Conservation (phyloP, 64 coral and sea anemone genomes). For the Exaiptasia diaphana region DNA sequence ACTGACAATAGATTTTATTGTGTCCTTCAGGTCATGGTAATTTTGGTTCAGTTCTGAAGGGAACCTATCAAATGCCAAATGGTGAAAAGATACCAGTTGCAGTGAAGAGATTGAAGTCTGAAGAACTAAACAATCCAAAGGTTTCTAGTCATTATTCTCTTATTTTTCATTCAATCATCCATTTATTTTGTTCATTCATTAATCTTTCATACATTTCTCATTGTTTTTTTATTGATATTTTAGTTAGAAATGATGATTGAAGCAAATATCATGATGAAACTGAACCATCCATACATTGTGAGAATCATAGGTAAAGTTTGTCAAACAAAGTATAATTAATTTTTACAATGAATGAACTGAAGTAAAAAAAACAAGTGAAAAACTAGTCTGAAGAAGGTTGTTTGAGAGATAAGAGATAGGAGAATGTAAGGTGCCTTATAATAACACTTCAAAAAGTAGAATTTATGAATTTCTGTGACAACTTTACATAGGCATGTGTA, state of each 20-base stretch:
- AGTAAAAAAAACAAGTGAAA: neutral
- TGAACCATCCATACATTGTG: slow-evolving; percentile 95
- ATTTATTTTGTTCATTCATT: neutral
- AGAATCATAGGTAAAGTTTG: slow-evolving; percentile 80
- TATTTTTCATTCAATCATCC: neutral
- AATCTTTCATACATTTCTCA: neutral
- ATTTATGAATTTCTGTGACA: neutral
- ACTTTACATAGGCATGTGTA: slow-evolving; percentile 78
- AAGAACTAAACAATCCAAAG: slow-evolving; percentile 95
- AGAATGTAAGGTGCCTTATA: too few species aligned
- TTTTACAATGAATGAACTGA: too few species aligned
- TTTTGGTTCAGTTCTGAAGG: slow-evolving; percentile 89
- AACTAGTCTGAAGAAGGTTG: neutral
- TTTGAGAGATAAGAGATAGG: neutral
- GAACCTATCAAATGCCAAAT: slow-evolving; percentile 66
- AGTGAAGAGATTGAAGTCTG: slow-evolving; percentile 84
- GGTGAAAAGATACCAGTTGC: slow-evolving; percentile 83
- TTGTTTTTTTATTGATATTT: neutral
- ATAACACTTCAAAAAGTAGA: too few species aligned
- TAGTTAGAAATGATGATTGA: slow-evolving; percentile 92
- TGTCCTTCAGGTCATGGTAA: slow-evolving; percentile 68
- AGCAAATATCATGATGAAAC: slow-evolving; percentile 93
- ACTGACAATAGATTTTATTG: too few species aligned
- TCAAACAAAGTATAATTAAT: neutral
- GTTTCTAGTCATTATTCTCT: slow-evolving; percentile 11